Percentiles rank a stretch among this genome's conserved stretches.
Evolutionary conservation across 2,797 vertebrate genomes (phyloP).

Genomic region (Bradypodion ventrale): DNA sequence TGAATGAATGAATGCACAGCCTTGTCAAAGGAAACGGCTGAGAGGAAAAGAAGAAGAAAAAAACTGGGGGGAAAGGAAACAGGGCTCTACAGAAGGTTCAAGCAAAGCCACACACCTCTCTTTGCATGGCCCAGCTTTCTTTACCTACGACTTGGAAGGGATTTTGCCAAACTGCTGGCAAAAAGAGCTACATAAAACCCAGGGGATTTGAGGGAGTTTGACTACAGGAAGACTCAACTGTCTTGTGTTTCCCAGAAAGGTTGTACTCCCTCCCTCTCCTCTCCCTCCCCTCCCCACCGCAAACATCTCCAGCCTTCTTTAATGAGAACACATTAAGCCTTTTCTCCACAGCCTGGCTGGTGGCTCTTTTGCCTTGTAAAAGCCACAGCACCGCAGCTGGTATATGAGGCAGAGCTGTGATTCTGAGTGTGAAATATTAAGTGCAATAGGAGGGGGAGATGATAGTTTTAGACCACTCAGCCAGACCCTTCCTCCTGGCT

Average conservation of each 20-base stretch:
- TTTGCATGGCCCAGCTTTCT: conserved; percentile 58
- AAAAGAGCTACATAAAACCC: conserved; percentile 72
- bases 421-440: conserved; percentile 69
- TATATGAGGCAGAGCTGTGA: conserved; percentile 56
- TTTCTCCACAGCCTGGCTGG: conserved; percentile 65
- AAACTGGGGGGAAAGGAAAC: background rate
- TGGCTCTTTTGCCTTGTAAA: conserved; percentile 62
- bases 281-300: conserved; percentile 38
- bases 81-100: conserved; percentile 3
- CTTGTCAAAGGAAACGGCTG: conserved; percentile 8
- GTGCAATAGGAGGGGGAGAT: conserved; percentile 49
- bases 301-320: conserved; percentile 52
- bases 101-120: conserved; percentile 44
- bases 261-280: conserved; percentile 18
- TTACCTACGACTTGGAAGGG: conserved; percentile 72
- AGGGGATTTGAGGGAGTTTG: conserved; percentile 71
- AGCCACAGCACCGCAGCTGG: conserved; percentile 69
- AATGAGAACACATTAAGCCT: conserved; percentile 75
- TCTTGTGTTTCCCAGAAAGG: conserved; percentile 57
- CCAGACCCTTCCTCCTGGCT: conserved; percentile 62
- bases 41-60: background rate
- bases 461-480: conserved; percentile 68
- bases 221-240: conserved; percentile 58
- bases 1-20: conserved; percentile 32
- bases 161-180: conserved; percentile 70